Evolutionary conservation across 2,113 vertebrate species (phyloP).

Genomic region (Melanostigma gelatinosum): DNA sequence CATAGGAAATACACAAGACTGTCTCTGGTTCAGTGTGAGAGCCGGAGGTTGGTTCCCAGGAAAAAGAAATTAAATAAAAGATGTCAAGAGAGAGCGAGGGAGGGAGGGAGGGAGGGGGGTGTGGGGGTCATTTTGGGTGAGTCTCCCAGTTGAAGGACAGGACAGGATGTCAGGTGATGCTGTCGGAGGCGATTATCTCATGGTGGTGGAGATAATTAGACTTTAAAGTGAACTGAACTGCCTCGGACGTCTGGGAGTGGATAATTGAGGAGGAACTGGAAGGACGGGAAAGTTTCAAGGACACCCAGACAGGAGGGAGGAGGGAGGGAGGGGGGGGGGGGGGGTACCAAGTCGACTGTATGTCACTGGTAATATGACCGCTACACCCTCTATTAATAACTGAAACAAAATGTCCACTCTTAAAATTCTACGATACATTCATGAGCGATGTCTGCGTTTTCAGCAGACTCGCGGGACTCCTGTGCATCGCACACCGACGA

Average conservation of each 20-base stretch:
- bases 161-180: conserved; percentile 25
- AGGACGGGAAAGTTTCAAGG: conserved; percentile 46
- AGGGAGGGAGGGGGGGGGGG: neutral
- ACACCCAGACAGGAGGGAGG: neutral
- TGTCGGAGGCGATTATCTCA: conserved; percentile 64
- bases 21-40: conserved; percentile 31
- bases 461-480: conserved; percentile 1
- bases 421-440: conserved; percentile 58
- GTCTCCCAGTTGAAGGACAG: conserved; percentile 7
- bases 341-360: neutral
- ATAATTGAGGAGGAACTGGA: conserved; percentile 28
- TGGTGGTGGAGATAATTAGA: conserved; percentile 22
- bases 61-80: conserved; percentile 31
- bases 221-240: conserved; percentile 26
- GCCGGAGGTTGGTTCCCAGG: conserved; percentile 27
- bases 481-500: neutral
- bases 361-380: conserved; percentile 11
- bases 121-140: neutral
- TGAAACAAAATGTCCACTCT: conserved; percentile 11
- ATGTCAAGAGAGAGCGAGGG: neutral
- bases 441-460: conserved; percentile 36
- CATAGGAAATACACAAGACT: conserved; percentile 58
- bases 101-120: neutral
- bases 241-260: conserved; percentile 27
- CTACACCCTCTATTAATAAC: neutral